Evolutionary conservation across 2,888 invertebrate genomes (phyloP).

Genomic region (Auanema freiburgensis): DNA sequence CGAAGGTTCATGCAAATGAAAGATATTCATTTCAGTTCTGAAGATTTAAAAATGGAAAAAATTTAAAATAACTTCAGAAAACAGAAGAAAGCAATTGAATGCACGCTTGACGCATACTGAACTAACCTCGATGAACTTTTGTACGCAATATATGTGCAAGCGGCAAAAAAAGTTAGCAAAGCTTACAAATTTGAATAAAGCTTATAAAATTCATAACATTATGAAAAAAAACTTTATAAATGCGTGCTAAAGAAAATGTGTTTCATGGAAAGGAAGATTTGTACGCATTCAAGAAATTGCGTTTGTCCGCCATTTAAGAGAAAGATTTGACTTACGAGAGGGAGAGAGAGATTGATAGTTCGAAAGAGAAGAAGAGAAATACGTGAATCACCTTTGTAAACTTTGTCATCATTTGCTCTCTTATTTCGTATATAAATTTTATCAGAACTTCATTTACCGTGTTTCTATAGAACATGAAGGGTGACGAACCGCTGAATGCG

Average conservation of each 20-base stretch:
- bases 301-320: too few relatives aligned
- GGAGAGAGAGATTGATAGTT: too few relatives aligned
- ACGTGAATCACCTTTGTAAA: too few relatives aligned
- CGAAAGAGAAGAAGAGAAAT: too few relatives aligned
- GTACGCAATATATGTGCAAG: not conserved
- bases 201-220: too few relatives aligned
- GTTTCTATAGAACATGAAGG: not conserved
- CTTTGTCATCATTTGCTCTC: not conserved
- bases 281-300: too few relatives aligned
- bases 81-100: not conserved
- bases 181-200: too few relatives aligned
- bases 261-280: too few relatives aligned
- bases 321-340: too few relatives aligned
- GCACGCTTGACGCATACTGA: not conserved
- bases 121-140: not conserved
- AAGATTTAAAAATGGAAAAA: not conserved
- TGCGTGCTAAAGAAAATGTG: too few relatives aligned
- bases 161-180: not conserved
- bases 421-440: not conserved
- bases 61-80: not conserved
- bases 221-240: too few relatives aligned
- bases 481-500: slow-evolving; percentile 1
- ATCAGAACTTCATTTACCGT: not conserved
- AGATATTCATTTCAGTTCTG: not conserved
- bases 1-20: too few relatives aligned